Evolutionary conservation across 2,888 invertebrate species (phyloP).

Genomic region (Aphidoletes aphidimyza): DNA sequence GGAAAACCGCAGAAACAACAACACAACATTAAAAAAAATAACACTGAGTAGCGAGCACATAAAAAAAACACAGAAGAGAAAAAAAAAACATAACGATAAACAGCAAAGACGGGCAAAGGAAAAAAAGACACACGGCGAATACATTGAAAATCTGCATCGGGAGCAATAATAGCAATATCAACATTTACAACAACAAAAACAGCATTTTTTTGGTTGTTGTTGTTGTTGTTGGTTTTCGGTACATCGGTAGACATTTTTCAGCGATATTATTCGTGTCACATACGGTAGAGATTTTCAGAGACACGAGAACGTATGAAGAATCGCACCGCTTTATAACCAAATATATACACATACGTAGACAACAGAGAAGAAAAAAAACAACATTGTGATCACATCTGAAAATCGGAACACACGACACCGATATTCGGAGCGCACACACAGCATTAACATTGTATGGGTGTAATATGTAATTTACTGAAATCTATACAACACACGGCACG

Average conservation of each 20-base stretch:
- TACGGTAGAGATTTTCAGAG: not conserved
- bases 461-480: slow-evolving; percentile 24
- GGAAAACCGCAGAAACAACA: not conserved
- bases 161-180: slow-evolving; percentile 18
- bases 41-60: not conserved
- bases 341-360: not conserved
- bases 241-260: slow-evolving; percentile 53
- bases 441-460: not conserved
- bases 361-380: not conserved
- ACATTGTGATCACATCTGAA: not conserved
- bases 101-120: not conserved
- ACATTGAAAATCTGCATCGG: not conserved
- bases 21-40: not conserved
- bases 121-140: not conserved
- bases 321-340: slow-evolving; percentile 38
- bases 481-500: no score
- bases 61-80: not conserved
- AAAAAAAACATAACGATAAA: not conserved
- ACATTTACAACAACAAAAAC: not conserved
- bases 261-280: slow-evolving; percentile 32
- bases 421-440: not conserved
- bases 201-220: no score
- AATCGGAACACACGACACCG: not conserved
- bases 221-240: no score
- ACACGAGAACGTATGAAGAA: slow-evolving; percentile 13